phyloP scores from a whole-genome alignment of 2,888 invertebrate genomes.

The Entomobrya multifasciata region DNA sequence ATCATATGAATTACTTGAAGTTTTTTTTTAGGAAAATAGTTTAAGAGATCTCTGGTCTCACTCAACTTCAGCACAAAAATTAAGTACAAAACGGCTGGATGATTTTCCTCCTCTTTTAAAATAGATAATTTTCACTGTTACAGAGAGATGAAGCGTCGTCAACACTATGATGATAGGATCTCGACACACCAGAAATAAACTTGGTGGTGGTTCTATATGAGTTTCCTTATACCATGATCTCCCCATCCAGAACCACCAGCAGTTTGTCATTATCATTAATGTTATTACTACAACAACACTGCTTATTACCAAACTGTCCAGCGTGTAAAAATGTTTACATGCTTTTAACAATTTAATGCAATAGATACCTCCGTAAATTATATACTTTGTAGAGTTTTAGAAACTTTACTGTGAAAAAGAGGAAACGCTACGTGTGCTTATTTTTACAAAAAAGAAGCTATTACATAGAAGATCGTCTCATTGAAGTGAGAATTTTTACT shows the following conservation, averaged over 20 bases:
- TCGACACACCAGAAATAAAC: constrained; percentile 42
- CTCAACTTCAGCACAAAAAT: not conserved
- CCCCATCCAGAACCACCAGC: constrained; percentile 31
- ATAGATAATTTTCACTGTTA: constrained; percentile 27
- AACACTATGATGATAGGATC: not conserved
- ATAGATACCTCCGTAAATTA: no score
- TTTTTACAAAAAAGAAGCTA: no score
- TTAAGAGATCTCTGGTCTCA: no score
- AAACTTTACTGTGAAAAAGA: no score
- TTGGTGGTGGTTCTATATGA: not conserved
- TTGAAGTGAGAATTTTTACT: not conserved
- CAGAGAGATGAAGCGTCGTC: constrained; percentile 5
- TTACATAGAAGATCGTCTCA: no score
- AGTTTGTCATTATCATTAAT: constrained; percentile 61
- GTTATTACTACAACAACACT: constrained; percentile 20
- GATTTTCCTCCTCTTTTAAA: constrained; percentile 28
- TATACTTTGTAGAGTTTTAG: no score
- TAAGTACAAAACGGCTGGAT: constrained; percentile 36
- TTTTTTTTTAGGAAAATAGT: no score
- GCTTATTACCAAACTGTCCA: constrained; percentile 52
- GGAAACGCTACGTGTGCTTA: no score
- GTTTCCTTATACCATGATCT: not conserved
- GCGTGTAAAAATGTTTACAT: constrained; percentile 40
- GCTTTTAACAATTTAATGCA: not conserved
- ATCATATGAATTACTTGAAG: not conserved